A percentile compares a stretch with the other conserved stretches of the same genome.
These are phyloP conservation scores for Cordilura impudica DNA, from an alignment of 2,888 invertebrate genomes.

Conservation along the genomic window DNA sequence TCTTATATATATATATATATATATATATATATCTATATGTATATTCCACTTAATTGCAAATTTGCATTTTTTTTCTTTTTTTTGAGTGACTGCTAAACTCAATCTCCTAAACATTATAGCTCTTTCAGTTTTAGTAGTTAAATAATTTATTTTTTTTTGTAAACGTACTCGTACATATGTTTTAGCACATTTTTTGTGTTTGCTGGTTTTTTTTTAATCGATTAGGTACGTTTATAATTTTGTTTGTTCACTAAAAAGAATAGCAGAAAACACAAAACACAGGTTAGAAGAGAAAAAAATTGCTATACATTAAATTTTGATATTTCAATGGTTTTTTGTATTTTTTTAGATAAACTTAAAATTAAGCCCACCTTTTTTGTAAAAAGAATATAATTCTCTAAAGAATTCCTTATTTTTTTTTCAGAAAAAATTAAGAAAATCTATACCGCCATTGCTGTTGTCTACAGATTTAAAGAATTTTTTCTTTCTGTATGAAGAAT, in stretches of 20 bases:
- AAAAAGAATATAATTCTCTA: background rate
- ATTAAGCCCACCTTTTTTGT: conserved; percentile 55
- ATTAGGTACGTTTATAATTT: background rate
- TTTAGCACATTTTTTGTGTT: conserved; percentile 33
- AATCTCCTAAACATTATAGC: background rate
- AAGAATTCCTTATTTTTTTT: background rate
- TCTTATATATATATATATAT: no score
- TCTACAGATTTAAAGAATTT: conserved; percentile 12
- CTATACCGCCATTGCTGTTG: conserved; percentile 42
- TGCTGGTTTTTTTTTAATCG: background rate
- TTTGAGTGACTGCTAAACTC: background rate
- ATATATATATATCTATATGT: background rate
- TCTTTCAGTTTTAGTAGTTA: background rate
- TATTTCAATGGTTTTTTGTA: background rate
- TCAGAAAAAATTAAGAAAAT: conserved; percentile 3
- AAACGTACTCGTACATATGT: no score
- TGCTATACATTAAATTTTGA: background rate
- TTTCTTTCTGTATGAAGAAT: conserved; percentile 20
- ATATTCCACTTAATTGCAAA: no score
- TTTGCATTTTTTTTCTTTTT: no score
- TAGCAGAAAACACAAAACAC: background rate
- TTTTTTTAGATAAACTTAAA: background rate
- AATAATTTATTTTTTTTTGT: conserved; percentile 14
- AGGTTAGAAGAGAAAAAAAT: background rate
- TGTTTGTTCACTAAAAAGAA: background rate